A percentile compares a stretch with the other conserved stretches of the same genome.
Conservation (phyloP, 2,888 invertebrate species). For the Thera britannica region DNA sequence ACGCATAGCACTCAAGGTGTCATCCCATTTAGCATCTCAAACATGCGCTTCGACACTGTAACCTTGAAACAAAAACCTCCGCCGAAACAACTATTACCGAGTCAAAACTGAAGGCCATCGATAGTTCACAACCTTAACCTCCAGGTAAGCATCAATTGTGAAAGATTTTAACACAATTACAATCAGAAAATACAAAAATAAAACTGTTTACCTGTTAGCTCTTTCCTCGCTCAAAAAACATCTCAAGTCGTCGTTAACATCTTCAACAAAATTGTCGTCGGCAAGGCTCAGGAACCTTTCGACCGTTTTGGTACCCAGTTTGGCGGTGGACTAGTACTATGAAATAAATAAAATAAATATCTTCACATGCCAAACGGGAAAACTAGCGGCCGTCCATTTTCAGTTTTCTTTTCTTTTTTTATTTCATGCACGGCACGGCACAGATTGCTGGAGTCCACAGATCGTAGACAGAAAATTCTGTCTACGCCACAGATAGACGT, state of each 20-base stretch:
- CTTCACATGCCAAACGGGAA: slow-evolving; percentile 71
- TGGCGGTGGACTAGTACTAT: slow-evolving; percentile 63
- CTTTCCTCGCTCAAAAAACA: slow-evolving; percentile 77
- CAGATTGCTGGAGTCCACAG: no score
- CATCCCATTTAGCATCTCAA: slow-evolving; percentile 63
- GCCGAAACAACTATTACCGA: slow-evolving; percentile 17
- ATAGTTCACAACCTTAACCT: neutral
- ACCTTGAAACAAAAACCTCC: slow-evolving; percentile 70
- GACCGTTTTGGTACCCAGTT: slow-evolving; percentile 83
- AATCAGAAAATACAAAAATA: slow-evolving; percentile 49
- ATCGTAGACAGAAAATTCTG: no score
- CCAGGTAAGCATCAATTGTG: neutral
- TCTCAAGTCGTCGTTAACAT: slow-evolving; percentile 81
- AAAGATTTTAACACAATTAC: slow-evolving; percentile 15
- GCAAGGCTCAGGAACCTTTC: slow-evolving; percentile 78
- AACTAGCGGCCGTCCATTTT: slow-evolving; percentile 70
- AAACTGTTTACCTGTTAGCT: slow-evolving; percentile 81
- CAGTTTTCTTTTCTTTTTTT: slow-evolving; percentile 48
- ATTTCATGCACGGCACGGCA: no score
- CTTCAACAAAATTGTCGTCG: slow-evolving; percentile 79
- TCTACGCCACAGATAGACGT: no score
- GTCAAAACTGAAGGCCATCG: slow-evolving; percentile 4
- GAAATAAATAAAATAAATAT: slow-evolving; percentile 64
- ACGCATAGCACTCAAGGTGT: slow-evolving; percentile 61
- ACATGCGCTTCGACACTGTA: slow-evolving; percentile 64